phyloP scores from a whole-genome alignment of 2,797 vertebrate species.

The Falco concolor region DNA sequence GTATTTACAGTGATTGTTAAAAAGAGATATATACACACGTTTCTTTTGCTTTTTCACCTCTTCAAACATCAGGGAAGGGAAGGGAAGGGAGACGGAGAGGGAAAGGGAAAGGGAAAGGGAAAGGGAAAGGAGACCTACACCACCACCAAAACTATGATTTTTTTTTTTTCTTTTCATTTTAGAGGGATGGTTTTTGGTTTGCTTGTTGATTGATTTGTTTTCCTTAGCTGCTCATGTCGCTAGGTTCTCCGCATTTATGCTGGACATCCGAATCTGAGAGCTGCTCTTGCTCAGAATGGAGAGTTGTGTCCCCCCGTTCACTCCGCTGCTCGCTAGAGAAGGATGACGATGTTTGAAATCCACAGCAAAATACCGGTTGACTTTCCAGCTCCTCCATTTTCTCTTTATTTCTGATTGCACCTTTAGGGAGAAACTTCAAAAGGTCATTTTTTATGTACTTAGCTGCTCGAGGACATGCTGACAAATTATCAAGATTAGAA shows the following conservation, averaged over 20 bases:
- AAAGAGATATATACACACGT: constrained; percentile 10
- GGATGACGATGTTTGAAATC: constrained; percentile 98
- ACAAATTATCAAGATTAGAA: constrained; percentile 52
- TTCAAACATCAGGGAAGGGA: not conserved
- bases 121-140: not conserved
- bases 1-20: constrained; percentile 54
- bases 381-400: constrained; percentile 99
- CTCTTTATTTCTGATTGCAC: constrained; percentile 99
- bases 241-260: constrained; percentile 92
- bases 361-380: constrained; percentile 98
- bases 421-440: constrained; percentile 91
- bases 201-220: not conserved
- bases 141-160: constrained; percentile 1
- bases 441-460: constrained; percentile 85
- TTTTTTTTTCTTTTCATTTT: constrained; percentile 5
- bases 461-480: constrained; percentile 70
- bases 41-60: not conserved
- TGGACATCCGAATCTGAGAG: constrained; percentile 98
- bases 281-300: constrained; percentile 99
- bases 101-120: too few species aligned
- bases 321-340: constrained; percentile 96
- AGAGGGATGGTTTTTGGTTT: constrained; percentile 24
- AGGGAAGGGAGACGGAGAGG: too few species aligned
- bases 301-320: constrained; percentile 95
- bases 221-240: constrained; percentile 83